Conservation (phyloP, 2,113 vertebrate genomes). For the Oncorhynchus mykiss region DNA sequence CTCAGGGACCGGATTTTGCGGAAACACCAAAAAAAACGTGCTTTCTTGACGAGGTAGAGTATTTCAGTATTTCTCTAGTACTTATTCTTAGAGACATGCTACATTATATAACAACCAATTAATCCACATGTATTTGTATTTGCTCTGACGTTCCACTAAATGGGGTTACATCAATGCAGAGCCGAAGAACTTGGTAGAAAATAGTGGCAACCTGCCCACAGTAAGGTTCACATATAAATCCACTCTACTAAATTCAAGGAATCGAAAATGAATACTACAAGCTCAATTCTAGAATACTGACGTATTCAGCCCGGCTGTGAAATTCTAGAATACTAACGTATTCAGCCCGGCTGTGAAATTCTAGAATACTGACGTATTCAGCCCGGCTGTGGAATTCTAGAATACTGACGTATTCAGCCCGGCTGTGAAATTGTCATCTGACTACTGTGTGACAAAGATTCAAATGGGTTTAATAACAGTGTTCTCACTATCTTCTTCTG, state of each 20-base stretch:
- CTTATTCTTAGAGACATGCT: no score
- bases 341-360: no score
- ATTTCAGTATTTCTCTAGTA: no score
- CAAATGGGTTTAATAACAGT: neutral
- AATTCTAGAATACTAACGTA: neutral
- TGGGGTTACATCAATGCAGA: no score
- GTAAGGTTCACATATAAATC: neutral
- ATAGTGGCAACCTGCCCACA: no score
- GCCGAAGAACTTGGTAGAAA: no score
- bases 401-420: neutral
- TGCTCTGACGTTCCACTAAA: no score
- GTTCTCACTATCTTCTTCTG: neutral
- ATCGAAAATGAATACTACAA: no score
- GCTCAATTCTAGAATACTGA: neutral
- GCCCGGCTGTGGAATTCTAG: neutral
- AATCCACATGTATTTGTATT: no score
- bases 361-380: no score
- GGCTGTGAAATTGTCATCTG: neutral
- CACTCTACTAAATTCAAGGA: neutral
- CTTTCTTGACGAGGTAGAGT: neutral
- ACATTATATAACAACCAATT: no score
- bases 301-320: neutral
- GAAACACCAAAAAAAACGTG: neutral
- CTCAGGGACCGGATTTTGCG: neutral
- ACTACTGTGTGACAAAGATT: neutral